Conservation (phyloP, 2,797 vertebrate genomes). For the Mergus octosetaceus region DNA sequence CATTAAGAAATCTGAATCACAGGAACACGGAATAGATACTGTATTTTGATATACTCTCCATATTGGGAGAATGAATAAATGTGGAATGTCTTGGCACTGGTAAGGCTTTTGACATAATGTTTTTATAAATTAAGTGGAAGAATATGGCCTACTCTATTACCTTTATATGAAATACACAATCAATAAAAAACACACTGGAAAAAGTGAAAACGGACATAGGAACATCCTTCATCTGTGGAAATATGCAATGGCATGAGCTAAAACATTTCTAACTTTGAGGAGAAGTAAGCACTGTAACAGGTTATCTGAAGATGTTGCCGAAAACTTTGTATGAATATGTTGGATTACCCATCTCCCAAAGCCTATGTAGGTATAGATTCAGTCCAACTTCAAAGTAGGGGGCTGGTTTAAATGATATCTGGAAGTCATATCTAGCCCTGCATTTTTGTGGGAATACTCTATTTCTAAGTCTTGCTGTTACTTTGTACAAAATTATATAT, state of each 20-base stretch:
- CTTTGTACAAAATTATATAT: slow-evolving; percentile 4
- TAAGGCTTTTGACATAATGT: not conserved
- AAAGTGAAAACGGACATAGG: not conserved
- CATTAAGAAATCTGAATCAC: not conserved
- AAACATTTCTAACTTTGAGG: not conserved
- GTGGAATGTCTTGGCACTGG: not conserved
- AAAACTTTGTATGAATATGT: not conserved
- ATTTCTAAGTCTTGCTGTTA: not conserved
- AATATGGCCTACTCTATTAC: not conserved
- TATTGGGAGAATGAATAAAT: not conserved
- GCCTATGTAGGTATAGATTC: not conserved
- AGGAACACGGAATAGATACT: not conserved
- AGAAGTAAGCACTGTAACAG: not conserved
- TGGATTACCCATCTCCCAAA: not conserved
- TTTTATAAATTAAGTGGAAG: not conserved
- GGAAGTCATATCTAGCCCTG: not conserved
- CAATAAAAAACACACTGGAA: not conserved
- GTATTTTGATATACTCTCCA: not conserved
- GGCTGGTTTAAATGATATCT: not conserved
- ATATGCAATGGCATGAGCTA: not conserved
- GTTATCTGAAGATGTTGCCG: not conserved
- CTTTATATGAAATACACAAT: not conserved
- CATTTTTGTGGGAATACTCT: not conserved
- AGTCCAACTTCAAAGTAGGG: not conserved
- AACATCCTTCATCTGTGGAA: not conserved